Percentiles rank a stretch among this genome's conserved stretches.
phyloP scores from a whole-genome alignment of 2,797 vertebrate genomes.

The Argentina silus region DNA sequence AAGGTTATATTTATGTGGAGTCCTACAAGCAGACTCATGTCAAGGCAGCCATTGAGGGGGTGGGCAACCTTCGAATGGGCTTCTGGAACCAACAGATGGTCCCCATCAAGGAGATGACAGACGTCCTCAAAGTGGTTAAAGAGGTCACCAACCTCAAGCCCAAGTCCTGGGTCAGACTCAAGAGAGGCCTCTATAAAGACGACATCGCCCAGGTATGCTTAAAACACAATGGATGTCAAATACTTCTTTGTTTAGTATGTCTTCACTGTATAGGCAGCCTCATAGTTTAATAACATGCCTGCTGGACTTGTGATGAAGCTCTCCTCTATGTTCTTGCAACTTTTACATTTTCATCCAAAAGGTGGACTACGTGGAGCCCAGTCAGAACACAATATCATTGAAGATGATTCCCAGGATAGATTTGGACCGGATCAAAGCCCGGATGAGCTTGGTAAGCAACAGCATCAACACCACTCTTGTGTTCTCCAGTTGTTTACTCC shows the following conservation, averaged over 20 bases:
- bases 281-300: not conserved
- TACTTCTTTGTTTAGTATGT: no score
- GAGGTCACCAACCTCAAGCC: conserved; percentile 97
- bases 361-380: conserved; percentile 98
- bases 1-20: conserved; percentile 95
- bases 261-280: no score
- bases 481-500: not conserved
- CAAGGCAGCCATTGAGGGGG: conserved; percentile 93
- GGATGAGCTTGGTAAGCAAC: conserved; percentile 89
- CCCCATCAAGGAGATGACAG: conserved; percentile 98
- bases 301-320: not conserved
- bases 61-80: conserved; percentile 95
- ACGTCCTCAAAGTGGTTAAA: conserved; percentile 96
- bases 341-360: conserved; percentile 49
- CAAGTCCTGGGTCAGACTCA: conserved; percentile 97
- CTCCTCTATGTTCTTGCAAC: not conserved
- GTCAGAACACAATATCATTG: conserved; percentile 96
- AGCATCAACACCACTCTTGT: not conserved
- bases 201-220: conserved; percentile 75
- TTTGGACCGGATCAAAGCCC: conserved; percentile 94
- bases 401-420: conserved; percentile 98
- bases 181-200: conserved; percentile 95
- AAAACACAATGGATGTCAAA: not conserved
- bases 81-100: conserved; percentile 99
- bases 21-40: conserved; percentile 97